Conservation (phyloP, 2,888 invertebrate genomes). For the Galeruca laticollis region DNA sequence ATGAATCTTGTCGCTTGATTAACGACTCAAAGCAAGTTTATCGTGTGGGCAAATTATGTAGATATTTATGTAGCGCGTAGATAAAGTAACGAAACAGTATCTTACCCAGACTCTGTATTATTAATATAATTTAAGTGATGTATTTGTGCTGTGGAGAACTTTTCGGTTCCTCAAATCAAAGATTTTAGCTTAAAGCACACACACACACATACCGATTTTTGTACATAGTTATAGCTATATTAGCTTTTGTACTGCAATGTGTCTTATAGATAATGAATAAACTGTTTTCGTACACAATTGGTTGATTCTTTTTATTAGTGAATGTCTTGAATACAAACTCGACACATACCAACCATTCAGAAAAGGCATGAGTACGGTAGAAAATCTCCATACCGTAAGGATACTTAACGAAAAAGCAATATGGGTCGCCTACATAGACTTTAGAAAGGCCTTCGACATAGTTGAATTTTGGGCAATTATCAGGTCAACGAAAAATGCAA, state of each 20-base stretch:
- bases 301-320: not conserved
- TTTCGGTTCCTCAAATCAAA: slow-evolving; percentile 2
- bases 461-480: too few species aligned
- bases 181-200: slow-evolving; percentile 26
- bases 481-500: too few species aligned
- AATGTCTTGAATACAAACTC: too few species aligned
- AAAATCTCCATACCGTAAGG: too few species aligned
- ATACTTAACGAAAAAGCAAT: too few species aligned
- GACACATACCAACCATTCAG: too few species aligned
- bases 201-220: slow-evolving; percentile 29
- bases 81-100: not conserved
- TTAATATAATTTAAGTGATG: slow-evolving; percentile 13
- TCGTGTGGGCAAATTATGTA: slow-evolving; percentile 15
- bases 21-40: slow-evolving; percentile 6
- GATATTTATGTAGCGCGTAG: slow-evolving; percentile 1
- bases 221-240: slow-evolving; percentile 43
- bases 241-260: slow-evolving; percentile 49
- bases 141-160: slow-evolving; percentile 18
- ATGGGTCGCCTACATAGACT: too few species aligned
- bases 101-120: slow-evolving; percentile 8
- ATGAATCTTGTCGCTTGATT: slow-evolving; percentile 3
- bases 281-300: not conserved
- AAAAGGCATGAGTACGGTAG: too few species aligned
- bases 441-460: too few species aligned
- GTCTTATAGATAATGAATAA: slow-evolving; percentile 33